Base-by-base conservation (phyloP, 1,140 invertebrate species). In the Littorina saxatilis region DNA sequence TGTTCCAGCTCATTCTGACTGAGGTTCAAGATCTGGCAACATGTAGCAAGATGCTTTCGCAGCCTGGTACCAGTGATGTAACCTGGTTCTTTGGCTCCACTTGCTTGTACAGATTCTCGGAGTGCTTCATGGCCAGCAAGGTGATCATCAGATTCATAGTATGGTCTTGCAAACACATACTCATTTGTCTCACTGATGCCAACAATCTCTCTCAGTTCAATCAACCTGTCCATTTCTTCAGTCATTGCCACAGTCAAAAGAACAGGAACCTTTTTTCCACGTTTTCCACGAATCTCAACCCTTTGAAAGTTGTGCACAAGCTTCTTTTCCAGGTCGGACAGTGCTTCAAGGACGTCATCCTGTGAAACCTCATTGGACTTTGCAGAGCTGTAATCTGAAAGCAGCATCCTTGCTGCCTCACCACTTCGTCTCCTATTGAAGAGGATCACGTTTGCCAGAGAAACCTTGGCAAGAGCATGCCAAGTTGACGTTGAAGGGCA, bases 281-380 rank as follows among this genome's bases (percentile, higher is more conserved):
- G 29, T 77, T 78, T 78, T 9, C 79, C 82, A 7, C 29, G 5
- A 29, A 81, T 78, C 55, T 84, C 79, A n/a, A 78, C 66, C 43
- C n/a, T n/a, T n/a, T n/a, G n/a, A n/a, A n/a, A n/a, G n/a, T n/a
- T n/a, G n/a, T n/a, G n/a, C n/a, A n/a, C n/a, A n/a, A n/a, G n/a
- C n/a, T n/a, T n/a, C n/a, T n/a, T n/a, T n/a, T n/a, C n/a, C n/a
- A n/a, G n/a, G n/a, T n/a, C n/a, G n/a, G n/a, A n/a, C n/a, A n/a
- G n/a, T n/a, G n/a, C n/a, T n/a, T n/a, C n/a, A n/a, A n/a, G n/a
- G n/a, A n/a, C n/a, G n/a, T n/a, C n/a, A n/a, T n/a, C n/a, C n/a
- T n/a, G n/a, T n/a, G n/a, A n/a, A n/a, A n/a, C n/a, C n/a, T n/a
- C n/a, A n/a, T n/a, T n/a, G n/a, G n/a, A n/a, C n/a, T n/a, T n/a